Percentiles rank a stretch among this genome's conserved stretches.
These are phyloP conservation scores for Amphiprion clarkii DNA, from an alignment of 2,797 vertebrate genomes.

Conservation along the genomic window DNA sequence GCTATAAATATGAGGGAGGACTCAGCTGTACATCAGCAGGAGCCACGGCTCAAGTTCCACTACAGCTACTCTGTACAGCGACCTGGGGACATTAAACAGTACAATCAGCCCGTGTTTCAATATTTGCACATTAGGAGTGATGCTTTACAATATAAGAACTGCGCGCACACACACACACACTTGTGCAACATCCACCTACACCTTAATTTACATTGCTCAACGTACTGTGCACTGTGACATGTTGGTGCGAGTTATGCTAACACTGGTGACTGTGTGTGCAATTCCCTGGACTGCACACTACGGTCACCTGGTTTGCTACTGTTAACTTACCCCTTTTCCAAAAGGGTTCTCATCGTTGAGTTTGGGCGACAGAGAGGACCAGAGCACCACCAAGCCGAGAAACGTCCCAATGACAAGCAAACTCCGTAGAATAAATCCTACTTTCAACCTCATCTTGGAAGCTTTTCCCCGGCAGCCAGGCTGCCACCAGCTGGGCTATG, in stretches of 20 bases:
- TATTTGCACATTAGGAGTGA: background rate
- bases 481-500: slow-evolving; percentile 47
- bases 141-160: background rate
- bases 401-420: slow-evolving; percentile 90
- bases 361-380: slow-evolving; percentile 90
- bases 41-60: background rate
- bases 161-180: background rate
- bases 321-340: slow-evolving; percentile 72
- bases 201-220: no score
- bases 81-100: slow-evolving; percentile 60
- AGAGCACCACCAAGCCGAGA: slow-evolving; percentile 91
- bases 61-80: background rate
- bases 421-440: slow-evolving; percentile 92
- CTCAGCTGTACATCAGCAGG: background rate
- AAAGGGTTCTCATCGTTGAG: slow-evolving; percentile 82
- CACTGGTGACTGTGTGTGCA: background rate
- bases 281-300: background rate
- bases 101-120: background rate
- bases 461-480: slow-evolving; percentile 11
- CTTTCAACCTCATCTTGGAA: slow-evolving; percentile 90
- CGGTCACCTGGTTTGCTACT: background rate
- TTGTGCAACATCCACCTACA: no score
- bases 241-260: background rate
- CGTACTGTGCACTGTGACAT: background rate
- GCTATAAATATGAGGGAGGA: background rate